Conservation (phyloP, 2,888 invertebrate genomes). For the Latrodectus hesperus region DNA sequence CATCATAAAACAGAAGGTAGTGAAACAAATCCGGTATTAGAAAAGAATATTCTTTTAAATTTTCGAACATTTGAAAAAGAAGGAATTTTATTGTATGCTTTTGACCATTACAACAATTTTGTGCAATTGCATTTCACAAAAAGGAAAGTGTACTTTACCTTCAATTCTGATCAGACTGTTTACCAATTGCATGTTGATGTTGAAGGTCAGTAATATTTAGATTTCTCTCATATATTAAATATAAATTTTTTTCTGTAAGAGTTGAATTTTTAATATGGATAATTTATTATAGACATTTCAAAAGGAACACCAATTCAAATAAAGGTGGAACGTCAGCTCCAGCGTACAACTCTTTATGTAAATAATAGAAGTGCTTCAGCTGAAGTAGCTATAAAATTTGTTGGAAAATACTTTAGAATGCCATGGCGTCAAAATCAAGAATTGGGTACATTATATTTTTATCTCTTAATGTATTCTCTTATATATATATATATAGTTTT, state of each 20-base stretch:
- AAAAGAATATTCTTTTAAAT: constrained; percentile 88
- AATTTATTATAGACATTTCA: constrained; percentile 75
- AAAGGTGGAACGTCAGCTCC: constrained; percentile 85
- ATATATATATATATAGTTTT: too few species aligned
- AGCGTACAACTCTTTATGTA: constrained; percentile 86
- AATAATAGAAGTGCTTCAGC: constrained; percentile 85
- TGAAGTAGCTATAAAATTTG: constrained; percentile 81
- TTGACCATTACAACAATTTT: constrained; percentile 94
- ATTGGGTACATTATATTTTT: constrained; percentile 60
- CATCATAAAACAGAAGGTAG: constrained; percentile 80
- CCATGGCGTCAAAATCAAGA: constrained; percentile 81
- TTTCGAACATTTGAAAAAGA: constrained; percentile 88
- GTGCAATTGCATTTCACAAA: constrained; percentile 89
- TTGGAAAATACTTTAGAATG: constrained; percentile 87
- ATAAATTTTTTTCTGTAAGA: not conserved
- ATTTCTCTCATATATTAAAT: not conserved
- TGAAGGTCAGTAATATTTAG: constrained; percentile 75
- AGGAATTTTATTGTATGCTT: constrained; percentile 87
- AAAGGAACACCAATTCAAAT: constrained; percentile 90
- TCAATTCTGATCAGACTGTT: constrained; percentile 80
- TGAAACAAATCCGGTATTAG: constrained; percentile 83
- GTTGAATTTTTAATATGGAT: too few species aligned
- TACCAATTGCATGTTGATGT: constrained; percentile 85
- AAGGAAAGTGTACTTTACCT: constrained; percentile 86
- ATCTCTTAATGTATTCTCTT: not conserved